phyloP scores from a whole-genome alignment of 2,113 vertebrate species.

The Lepisosteus osseus region DNA sequence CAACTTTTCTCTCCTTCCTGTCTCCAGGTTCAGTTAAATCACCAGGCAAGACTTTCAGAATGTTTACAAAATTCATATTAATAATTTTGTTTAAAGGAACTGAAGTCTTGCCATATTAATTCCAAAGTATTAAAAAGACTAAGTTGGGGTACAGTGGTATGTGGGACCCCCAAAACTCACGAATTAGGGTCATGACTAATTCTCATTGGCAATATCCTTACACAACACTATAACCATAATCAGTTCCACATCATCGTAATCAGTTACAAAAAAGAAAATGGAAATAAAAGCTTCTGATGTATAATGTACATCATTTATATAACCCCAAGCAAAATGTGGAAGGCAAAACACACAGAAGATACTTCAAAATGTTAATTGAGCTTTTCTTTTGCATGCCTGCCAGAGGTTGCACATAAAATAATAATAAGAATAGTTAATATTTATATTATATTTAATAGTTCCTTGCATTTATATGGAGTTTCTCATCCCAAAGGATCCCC shows the following conservation, averaged over 20 bases:
- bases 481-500: too few relatives aligned
- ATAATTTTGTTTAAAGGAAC: too few relatives aligned
- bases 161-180: too few relatives aligned
- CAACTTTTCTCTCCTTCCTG: too few relatives aligned
- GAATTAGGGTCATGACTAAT: background rate
- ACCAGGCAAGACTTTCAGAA: too few relatives aligned
- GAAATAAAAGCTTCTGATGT: constrained; percentile 9
- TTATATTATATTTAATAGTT: constrained; percentile 28
- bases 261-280: constrained; percentile 8
- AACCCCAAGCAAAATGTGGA: constrained; percentile 16
- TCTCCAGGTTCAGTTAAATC: too few relatives aligned
- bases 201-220: background rate
- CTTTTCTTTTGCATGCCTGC: constrained; percentile 40
- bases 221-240: background rate
- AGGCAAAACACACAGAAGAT: constrained; percentile 22
- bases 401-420: constrained; percentile 35
- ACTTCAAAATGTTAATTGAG: constrained; percentile 42
- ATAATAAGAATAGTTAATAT: too few relatives aligned
- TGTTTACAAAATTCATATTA: too few relatives aligned
- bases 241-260: background rate
- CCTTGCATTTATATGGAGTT: too few relatives aligned
- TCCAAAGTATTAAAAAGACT: too few relatives aligned
- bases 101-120: too few relatives aligned
- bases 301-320: constrained; percentile 40
- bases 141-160: too few relatives aligned